Evolutionary conservation across 30 jellyfish, hydroid and myxozoan species (phyloP).

Genomic region (Aurelia aurita): DNA sequence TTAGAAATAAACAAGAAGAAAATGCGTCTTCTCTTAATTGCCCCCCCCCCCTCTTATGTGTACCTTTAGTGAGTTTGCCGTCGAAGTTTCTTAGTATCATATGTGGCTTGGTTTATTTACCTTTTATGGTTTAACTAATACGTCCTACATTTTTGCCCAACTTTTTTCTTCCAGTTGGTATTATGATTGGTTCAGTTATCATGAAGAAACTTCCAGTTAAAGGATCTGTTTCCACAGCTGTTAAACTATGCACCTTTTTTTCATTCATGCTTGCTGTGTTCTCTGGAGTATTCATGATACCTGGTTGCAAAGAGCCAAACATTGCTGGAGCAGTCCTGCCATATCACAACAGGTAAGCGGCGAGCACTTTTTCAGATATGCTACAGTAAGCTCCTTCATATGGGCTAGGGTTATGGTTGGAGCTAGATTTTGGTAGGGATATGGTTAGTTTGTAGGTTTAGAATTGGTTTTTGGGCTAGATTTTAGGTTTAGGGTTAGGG

Average conservation of each 20-base stretch:
- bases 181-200: slow-evolving; percentile 83
- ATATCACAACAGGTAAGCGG: slow-evolving; percentile 80
- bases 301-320: slow-evolving; percentile 91
- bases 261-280: slow-evolving; percentile 39
- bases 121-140: neutral
- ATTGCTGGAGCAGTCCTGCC: slow-evolving; percentile 84
- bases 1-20: too few relatives aligned
- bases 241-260: slow-evolving; percentile 66
- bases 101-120: too few relatives aligned
- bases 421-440: too few relatives aligned
- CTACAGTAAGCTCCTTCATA: too few relatives aligned
- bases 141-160: neutral
- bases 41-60: too few relatives aligned
- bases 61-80: too few relatives aligned
- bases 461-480: too few relatives aligned
- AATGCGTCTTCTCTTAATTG: too few relatives aligned
- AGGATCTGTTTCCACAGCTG: slow-evolving; percentile 78
- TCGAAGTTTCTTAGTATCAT: too few relatives aligned
- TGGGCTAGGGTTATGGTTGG: too few relatives aligned
- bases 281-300: slow-evolving; percentile 76
- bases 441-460: too few relatives aligned
- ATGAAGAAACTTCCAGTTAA: slow-evolving; percentile 64
- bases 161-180: slow-evolving; percentile 69
- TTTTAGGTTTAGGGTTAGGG: too few relatives aligned
- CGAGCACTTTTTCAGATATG: neutral